Percentiles rank a stretch among this genome's conserved stretches.
These are phyloP conservation scores for Platichthys stellatus DNA, from an alignment of 2,113 vertebrate genomes.

Conservation along the genomic window DNA sequence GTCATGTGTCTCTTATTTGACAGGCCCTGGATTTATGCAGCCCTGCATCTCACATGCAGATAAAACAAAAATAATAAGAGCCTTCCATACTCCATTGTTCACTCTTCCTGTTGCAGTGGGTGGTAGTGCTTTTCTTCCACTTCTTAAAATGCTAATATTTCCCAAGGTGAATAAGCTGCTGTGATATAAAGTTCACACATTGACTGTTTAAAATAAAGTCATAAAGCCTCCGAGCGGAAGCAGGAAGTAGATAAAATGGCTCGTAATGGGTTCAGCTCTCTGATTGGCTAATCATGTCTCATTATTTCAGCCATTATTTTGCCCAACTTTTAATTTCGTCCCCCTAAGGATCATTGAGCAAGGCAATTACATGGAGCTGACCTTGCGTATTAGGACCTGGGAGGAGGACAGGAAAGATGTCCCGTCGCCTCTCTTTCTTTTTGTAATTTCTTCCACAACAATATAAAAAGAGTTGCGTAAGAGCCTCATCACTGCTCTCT, in stretches of 20 bases:
- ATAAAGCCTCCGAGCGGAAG: conserved; percentile 59
- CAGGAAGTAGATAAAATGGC: conserved; percentile 68
- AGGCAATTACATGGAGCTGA: conserved; percentile 94
- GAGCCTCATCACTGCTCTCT: conserved; percentile 46
- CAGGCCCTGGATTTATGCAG: too few species aligned
- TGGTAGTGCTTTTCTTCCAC: conserved; percentile 25
- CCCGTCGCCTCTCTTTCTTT: conserved; percentile 51
- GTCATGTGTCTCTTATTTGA: too few species aligned
- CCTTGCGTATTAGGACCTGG: conserved; percentile 83
- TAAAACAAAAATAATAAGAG: background rate
- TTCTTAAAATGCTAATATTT: conserved; percentile 67
- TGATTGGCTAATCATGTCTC: conserved; percentile 92
- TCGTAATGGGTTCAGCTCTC: conserved; percentile 75
- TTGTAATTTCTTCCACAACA: conserved; percentile 61
- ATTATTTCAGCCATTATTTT: conserved; percentile 95
- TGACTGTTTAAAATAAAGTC: conserved; percentile 66
- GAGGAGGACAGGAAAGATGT: conserved; percentile 69
- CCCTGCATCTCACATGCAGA: background rate
- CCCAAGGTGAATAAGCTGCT: conserved; percentile 62
- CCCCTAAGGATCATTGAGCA: conserved; percentile 95
- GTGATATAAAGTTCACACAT: conserved; percentile 59
- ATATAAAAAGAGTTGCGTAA: conserved; percentile 68
- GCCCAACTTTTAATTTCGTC: conserved; percentile 96
- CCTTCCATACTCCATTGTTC: background rate
- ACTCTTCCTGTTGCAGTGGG: conserved; percentile 26